Evolutionary conservation across 2,888 invertebrate genomes (phyloP), one percentile per base, ranked within the genome.

Genomic region (Synergus gifuensis): DNA sequence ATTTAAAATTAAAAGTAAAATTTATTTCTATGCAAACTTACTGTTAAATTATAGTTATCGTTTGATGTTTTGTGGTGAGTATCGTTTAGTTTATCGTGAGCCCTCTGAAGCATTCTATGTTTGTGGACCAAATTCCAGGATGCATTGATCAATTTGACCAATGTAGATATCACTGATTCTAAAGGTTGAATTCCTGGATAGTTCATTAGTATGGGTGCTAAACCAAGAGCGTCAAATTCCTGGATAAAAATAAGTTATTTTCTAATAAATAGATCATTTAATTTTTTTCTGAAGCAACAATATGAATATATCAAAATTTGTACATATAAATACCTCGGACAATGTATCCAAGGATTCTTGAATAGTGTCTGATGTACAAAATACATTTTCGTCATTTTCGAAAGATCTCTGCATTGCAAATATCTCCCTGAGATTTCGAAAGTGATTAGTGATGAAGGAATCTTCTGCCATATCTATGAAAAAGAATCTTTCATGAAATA

Each of bases 191-290:
- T n/a, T 40, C 84, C 81, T 14, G 81, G 54, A 9, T 63, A 54
- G 28, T 79, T 76, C 18, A 66, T 16, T 4, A 60, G 44, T 40
- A 83, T 40, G 11, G 85, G 49, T 14, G 82, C 36, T 14, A 86
- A 82, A 63, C 81, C 87, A 8, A 89, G 81, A n/a, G 85, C 86
- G 14, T 87, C 88, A 7, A 88, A 82, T 81, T 89, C 89, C 88
- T 88, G 54, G 7, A 76, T 63, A 28, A 28, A 28, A 16, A 78
- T 36, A 12, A 12, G 67, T 11, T 44, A 11, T 49, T 73, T 73
- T 16, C 0, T 73, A 36, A 40, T 11, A 54, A 73, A 16, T 22
- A 8, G 9, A 66, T 42, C 5, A 2, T 4, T 44, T 40, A 4
- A 11, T 7, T 9, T 44, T 46, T 28, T 12, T 67, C 7, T 67